phyloP scores from a whole-genome alignment of 35 echinoderm and acorn worm genomes.

The Eucidaris tribuloides region DNA sequence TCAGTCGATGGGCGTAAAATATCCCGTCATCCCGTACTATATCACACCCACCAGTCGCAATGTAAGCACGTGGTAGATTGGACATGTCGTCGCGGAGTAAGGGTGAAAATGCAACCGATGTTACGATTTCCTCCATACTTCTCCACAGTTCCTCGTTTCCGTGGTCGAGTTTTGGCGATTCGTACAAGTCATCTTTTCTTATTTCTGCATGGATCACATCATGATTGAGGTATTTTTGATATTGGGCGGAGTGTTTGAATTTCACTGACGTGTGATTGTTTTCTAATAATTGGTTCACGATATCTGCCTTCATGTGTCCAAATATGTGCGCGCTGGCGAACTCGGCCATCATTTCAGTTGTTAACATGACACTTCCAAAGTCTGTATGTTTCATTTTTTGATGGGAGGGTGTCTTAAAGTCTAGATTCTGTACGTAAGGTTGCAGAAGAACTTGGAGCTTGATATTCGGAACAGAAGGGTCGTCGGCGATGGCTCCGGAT shows the following conservation, averaged over 20 bases:
- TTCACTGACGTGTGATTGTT: constrained; percentile 11
- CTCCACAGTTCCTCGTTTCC: constrained; percentile 18
- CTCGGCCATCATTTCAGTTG: neutral
- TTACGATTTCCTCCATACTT: neutral
- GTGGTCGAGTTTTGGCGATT: neutral
- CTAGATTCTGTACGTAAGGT: constrained; percentile 15
- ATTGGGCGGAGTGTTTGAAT: neutral
- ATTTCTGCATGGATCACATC: constrained; percentile 35
- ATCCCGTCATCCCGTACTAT: constrained; percentile 79
- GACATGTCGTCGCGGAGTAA: constrained; percentile 44
- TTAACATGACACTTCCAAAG: neutral
- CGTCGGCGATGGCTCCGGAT: neutral
- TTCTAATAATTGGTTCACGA: neutral
- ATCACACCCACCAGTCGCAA: constrained; percentile 69
- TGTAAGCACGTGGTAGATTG: constrained; percentile 66
- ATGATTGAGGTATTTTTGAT: constrained; percentile 39
- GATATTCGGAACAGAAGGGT: constrained; percentile 1
- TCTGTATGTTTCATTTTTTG: neutral
- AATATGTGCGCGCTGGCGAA: neutral
- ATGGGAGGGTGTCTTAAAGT: constrained; percentile 3
- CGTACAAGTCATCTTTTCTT: neutral
- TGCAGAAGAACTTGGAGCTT: constrained; percentile 24
- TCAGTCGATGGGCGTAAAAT: constrained; percentile 49
- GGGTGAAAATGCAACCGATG: constrained; percentile 27
- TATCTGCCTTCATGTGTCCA: neutral